A percentile compares a stretch with the other conserved stretches of the same genome.
These are phyloP conservation scores for Phymorhynchus buccinoides DNA, from an alignment of 1,140 invertebrate species.

Conservation along the genomic window DNA sequence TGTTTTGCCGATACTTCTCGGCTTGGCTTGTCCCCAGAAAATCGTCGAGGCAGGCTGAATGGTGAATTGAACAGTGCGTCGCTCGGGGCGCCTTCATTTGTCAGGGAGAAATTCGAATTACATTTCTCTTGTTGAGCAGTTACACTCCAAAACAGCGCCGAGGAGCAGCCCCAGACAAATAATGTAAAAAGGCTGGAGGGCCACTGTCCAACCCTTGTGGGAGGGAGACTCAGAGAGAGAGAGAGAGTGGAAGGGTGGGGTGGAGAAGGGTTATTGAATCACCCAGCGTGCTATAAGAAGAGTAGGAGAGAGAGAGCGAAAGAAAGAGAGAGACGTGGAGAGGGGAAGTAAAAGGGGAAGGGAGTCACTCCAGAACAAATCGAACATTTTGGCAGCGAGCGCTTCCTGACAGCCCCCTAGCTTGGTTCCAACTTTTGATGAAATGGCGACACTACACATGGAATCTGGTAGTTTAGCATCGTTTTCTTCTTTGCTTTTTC, in stretches of 20 bases:
- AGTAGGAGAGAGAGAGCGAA: background rate
- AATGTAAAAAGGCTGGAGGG: background rate
- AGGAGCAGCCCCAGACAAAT: background rate
- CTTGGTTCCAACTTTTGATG: too few relatives aligned
- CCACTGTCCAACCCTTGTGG: background rate
- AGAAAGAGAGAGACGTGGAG: background rate
- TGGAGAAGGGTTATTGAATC: slow-evolving; percentile 34
- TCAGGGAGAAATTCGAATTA: slow-evolving; percentile 30
- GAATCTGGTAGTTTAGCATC: too few relatives aligned
- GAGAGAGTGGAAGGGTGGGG: background rate
- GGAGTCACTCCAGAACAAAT: slow-evolving; percentile 10
- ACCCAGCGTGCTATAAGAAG: background rate
- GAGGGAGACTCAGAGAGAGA: background rate
- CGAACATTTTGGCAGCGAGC: background rate
- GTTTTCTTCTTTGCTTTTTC: too few relatives aligned
- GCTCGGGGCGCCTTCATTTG: slow-evolving; percentile 19
- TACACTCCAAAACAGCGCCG: slow-evolving; percentile 30
- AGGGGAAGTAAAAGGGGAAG: background rate
- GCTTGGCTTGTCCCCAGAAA: background rate
- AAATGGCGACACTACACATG: too few relatives aligned
- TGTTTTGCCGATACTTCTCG: background rate
- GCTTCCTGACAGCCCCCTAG: background rate
- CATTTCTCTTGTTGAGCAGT: slow-evolving; percentile 32
- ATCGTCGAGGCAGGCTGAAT: background rate
- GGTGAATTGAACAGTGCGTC: background rate